Conservation (phyloP, 2,888 invertebrate genomes). For the Hypolimnas misippus region DNA sequence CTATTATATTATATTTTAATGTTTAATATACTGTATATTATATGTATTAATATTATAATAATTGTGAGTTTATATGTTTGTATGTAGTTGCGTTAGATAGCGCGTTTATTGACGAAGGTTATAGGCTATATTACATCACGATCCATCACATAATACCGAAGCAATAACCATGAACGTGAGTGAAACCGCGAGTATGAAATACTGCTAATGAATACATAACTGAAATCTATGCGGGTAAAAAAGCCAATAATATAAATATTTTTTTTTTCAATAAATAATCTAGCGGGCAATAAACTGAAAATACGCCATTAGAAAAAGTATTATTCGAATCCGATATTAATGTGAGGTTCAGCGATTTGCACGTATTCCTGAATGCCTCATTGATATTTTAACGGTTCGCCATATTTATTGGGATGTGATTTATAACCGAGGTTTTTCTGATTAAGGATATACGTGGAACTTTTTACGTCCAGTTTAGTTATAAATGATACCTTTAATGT, state of each 20-base stretch:
- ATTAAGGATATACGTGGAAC: slow-evolving; percentile 17
- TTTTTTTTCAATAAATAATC: slow-evolving; percentile 9
- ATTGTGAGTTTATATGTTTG: no score
- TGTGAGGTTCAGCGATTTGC: slow-evolving; percentile 63
- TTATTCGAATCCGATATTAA: slow-evolving; percentile 46
- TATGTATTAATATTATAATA: no score
- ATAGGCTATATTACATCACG: no score
- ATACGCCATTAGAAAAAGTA: slow-evolving; percentile 16
- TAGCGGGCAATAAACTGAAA: slow-evolving; percentile 5
- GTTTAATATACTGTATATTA: no score
- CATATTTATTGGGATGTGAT: slow-evolving; percentile 47
- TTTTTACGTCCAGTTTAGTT: slow-evolving; percentile 22
- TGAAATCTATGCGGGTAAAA: background rate
- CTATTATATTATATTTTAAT: no score
- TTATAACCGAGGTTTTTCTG: slow-evolving; percentile 47
- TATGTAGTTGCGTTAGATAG: no score
- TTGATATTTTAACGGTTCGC: slow-evolving; percentile 29
- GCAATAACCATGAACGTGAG: no score
- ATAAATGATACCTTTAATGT: slow-evolving; percentile 23
- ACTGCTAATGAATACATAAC: background rate
- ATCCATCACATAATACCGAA: no score
- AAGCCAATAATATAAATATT: background rate
- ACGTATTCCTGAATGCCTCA: slow-evolving; percentile 60
- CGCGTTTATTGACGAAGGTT: no score
- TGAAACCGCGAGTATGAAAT: no score